A percentile compares a stretch with the other conserved stretches of the same genome.
Evolutionary conservation across 1,140 invertebrate genomes (phyloP).

Genomic region (Stegodyphus dumicola): DNA sequence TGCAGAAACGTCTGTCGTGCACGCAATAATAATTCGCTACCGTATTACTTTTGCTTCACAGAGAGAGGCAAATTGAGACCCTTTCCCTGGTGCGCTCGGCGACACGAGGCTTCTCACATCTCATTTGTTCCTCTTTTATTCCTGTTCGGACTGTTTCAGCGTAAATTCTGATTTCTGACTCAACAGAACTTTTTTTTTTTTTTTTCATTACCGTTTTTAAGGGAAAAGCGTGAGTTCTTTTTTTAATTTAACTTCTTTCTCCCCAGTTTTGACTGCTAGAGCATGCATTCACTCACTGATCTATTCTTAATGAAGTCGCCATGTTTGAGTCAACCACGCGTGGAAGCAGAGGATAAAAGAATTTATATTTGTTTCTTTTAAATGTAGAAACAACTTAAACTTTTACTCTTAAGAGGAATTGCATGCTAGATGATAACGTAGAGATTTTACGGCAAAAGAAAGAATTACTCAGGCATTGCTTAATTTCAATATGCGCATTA

Average conservation of each 20-base stretch:
- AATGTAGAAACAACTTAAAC: too few species aligned
- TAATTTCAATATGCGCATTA: too few species aligned
- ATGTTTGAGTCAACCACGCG: background rate
- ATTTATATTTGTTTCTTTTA: too few species aligned
- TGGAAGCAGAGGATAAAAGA: too few species aligned
- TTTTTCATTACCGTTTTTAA: too few species aligned
- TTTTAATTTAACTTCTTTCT: background rate
- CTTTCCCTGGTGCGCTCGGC: background rate
- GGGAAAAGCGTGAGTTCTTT: background rate
- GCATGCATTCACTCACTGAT: background rate
- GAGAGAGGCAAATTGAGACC: conserved; percentile 1
- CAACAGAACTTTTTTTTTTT: background rate
- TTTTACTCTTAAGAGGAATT: too few species aligned
- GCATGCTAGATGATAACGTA: too few species aligned
- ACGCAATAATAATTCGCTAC: background rate
- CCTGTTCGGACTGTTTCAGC: background rate
- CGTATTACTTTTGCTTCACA: conserved; percentile 14
- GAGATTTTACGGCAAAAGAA: too few species aligned
- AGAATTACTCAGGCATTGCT: too few species aligned
- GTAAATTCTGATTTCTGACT: conserved; percentile 14
- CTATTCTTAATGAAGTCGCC: conserved; percentile 16
- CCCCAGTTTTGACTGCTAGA: background rate
- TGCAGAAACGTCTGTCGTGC: background rate
- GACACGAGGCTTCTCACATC: background rate
- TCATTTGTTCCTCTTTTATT: conserved; percentile 19